Conservation (phyloP, 1,140 invertebrate genomes). For the Ectropis grisescens region DNA sequence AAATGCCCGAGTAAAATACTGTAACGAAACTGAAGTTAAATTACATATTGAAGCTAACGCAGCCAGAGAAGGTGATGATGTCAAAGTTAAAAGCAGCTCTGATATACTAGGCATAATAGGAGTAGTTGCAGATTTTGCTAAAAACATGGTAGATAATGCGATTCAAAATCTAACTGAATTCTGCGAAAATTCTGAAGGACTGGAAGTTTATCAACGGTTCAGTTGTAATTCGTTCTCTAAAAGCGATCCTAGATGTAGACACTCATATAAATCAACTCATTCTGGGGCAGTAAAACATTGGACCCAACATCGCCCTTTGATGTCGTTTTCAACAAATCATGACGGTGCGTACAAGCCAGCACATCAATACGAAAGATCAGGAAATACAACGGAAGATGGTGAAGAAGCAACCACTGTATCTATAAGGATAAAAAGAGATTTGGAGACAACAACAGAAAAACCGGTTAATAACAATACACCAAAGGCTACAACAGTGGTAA, state of each 20-base stretch:
- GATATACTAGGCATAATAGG: constrained; percentile 25
- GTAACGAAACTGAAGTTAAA: constrained; percentile 19
- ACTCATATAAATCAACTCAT: constrained; percentile 26
- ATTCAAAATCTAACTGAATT: constrained; percentile 26
- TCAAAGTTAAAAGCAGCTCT: constrained; percentile 1
- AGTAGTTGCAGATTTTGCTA: constrained; percentile 16
- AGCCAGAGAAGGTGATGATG: not conserved
- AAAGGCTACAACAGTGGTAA: too few species aligned
- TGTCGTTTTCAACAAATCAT: constrained; percentile 25
- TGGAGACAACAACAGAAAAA: too few species aligned
- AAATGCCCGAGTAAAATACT: constrained; percentile 30
- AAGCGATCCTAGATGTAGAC: constrained; percentile 8
- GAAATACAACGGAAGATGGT: constrained; percentile 7
- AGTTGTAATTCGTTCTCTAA: constrained; percentile 8
- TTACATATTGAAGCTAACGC: constrained; percentile 1
- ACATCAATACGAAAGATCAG: too few species aligned
- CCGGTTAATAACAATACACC: too few species aligned
- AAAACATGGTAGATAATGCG: constrained; percentile 21
- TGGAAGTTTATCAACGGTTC: constrained; percentile 22
- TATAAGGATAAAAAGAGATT: not conserved
- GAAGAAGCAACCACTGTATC: constrained; percentile 1
- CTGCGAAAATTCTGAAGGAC: constrained; percentile 17
- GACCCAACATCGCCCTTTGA: constrained; percentile 33
- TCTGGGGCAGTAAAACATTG: constrained; percentile 18
- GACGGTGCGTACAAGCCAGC: constrained; percentile 3